These are phyloP conservation scores for Centropristis striata DNA, from an alignment of 2,113 vertebrate species.

Conservation along the genomic window DNA sequence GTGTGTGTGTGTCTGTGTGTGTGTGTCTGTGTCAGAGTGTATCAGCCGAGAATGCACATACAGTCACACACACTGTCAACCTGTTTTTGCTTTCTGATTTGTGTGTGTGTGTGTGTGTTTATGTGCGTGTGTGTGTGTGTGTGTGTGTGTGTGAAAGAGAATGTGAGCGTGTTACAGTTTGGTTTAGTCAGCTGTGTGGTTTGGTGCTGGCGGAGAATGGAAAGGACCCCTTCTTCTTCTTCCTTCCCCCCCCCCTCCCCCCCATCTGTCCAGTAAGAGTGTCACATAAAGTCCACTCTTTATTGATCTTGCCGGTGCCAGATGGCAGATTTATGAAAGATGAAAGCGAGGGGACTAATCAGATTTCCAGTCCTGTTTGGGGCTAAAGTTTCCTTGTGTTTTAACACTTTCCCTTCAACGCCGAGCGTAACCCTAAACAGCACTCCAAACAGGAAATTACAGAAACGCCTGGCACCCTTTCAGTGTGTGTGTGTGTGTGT, in stretches of 20 bases:
- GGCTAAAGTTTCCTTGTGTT: conserved; percentile 80
- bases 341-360: conserved; percentile 84
- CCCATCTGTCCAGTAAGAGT: conserved; percentile 75
- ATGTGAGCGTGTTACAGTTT: neutral
- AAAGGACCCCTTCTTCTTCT: neutral
- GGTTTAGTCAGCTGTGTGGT: conserved; percentile 61
- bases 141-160: neutral
- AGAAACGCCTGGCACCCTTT: conserved; percentile 73
- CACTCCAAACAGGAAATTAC: conserved; percentile 84
- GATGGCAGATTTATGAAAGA: conserved; percentile 86
- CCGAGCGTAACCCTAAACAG: conserved; percentile 82
- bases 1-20: conserved; percentile 42
- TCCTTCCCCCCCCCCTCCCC: neutral
- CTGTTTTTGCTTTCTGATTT: conserved; percentile 9
- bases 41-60: conserved; percentile 22
- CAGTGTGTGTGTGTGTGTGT: conserved; percentile 29
- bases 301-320: conserved; percentile 83
- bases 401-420: conserved; percentile 82
- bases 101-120: conserved; percentile 2
- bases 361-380: conserved; percentile 86
- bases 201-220: conserved; percentile 30
- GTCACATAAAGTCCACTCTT: conserved; percentile 84
- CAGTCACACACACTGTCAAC: neutral
- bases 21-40: conserved; percentile 39
- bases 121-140: neutral